These are phyloP conservation scores for Bovichtus diacanthus DNA, from an alignment of 2,797 vertebrate genomes.

Conservation along the genomic window DNA sequence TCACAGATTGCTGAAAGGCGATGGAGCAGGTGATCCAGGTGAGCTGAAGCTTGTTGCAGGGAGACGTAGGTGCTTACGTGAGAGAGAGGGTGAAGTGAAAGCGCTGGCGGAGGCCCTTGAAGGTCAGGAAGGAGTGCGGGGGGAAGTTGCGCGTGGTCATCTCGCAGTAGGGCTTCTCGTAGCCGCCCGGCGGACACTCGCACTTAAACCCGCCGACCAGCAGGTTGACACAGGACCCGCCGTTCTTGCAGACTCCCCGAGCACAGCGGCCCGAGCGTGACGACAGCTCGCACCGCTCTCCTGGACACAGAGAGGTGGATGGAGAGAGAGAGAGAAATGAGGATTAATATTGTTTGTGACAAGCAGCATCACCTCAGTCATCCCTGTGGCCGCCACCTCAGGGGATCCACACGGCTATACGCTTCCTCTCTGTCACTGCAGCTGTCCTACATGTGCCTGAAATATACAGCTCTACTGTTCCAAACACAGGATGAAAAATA, in stretches of 20 bases:
- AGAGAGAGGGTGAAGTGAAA: slow-evolving; percentile 96
- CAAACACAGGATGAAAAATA: slow-evolving; percentile 9
- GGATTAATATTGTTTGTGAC: slow-evolving; percentile 66
- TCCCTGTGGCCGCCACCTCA: slow-evolving; percentile 26
- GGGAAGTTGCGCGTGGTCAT: slow-evolving; percentile 96
- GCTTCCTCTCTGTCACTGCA: neutral
- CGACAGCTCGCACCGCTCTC: slow-evolving; percentile 92
- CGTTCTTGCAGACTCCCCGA: slow-evolving; percentile 91
- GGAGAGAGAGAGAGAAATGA: slow-evolving; percentile 38
- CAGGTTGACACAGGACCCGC: slow-evolving; percentile 93
- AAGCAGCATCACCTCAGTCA: slow-evolving; percentile 22
- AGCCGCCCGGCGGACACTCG: slow-evolving; percentile 91
- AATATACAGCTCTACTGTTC: neutral
- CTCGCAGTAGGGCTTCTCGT: slow-evolving; percentile 93
- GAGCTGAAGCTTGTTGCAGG: slow-evolving; percentile 28
- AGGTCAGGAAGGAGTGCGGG: slow-evolving; percentile 92
- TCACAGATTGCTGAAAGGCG: slow-evolving; percentile 44
- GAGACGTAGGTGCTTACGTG: slow-evolving; percentile 85
- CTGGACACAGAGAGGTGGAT: slow-evolving; percentile 71
- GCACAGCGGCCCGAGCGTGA: slow-evolving; percentile 91
- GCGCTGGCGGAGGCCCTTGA: slow-evolving; percentile 94
- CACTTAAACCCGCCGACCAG: slow-evolving; percentile 95
- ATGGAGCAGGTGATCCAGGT: slow-evolving; percentile 30
- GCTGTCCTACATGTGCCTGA: slow-evolving; percentile 3
- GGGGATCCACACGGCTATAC: slow-evolving; percentile 10